Evolutionary conservation across 2,888 invertebrate species (phyloP).

Genomic region (Cyclophora punctaria): DNA sequence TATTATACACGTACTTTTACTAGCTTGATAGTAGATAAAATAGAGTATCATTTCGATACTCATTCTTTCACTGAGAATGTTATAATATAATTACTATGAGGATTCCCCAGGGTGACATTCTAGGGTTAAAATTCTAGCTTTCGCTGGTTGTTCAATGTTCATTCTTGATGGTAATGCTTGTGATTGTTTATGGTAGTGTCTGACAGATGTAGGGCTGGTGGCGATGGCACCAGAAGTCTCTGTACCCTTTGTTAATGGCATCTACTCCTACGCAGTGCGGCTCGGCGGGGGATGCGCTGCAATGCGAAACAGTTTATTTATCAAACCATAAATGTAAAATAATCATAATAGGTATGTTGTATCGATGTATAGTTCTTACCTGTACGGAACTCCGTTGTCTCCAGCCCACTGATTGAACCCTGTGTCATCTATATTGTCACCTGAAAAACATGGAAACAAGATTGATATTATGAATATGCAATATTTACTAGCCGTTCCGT

Average conservation of each 20-base stretch:
- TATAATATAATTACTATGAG: too few species aligned
- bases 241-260: constrained; percentile 41
- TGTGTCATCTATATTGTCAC: constrained; percentile 40
- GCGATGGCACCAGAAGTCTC: constrained; percentile 51
- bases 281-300: constrained; percentile 36
- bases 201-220: constrained; percentile 52
- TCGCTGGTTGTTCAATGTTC: too few species aligned
- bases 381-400: constrained; percentile 23
- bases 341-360: too few species aligned
- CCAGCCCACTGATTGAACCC: constrained; percentile 44
- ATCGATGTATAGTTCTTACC: constrained; percentile 1
- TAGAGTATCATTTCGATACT: too few species aligned
- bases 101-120: too few species aligned
- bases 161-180: too few species aligned
- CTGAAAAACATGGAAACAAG: constrained; percentile 23
- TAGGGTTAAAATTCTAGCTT: too few species aligned
- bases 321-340: neutral
- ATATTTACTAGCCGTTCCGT: too few species aligned
- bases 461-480: too few species aligned
- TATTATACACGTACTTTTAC: too few species aligned
- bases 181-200: constrained; percentile 3
- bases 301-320: neutral
- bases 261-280: constrained; percentile 58
- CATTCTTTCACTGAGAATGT: too few species aligned
- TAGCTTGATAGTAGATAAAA: too few species aligned